Evolutionary conservation across 2,797 vertebrate species (phyloP).

Genomic region (Pelodytes ibericus): DNA sequence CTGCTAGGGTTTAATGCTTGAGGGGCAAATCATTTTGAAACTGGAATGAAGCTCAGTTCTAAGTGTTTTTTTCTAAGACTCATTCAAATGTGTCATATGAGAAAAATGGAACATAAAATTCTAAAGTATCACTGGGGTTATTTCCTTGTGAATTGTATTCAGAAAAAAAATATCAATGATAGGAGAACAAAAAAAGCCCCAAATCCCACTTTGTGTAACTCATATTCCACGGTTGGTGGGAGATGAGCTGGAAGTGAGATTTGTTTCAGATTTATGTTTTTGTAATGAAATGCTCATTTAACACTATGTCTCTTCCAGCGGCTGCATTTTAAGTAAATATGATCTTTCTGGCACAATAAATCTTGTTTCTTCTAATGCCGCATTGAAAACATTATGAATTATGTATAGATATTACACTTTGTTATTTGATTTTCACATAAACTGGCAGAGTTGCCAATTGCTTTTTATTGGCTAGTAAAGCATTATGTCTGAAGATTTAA

Average conservation of each 20-base stretch:
- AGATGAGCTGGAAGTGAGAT: conserved; percentile 9
- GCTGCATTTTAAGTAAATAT: conserved; percentile 39
- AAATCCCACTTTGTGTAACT: not conserved
- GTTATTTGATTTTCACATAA: conserved; percentile 56
- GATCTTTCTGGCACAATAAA: conserved; percentile 40
- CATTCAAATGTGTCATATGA: too few relatives aligned
- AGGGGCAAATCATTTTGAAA: too few relatives aligned
- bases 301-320: conserved; percentile 20
- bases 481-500: conserved; percentile 39
- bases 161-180: not conserved
- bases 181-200: not conserved
- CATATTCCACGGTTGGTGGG: not conserved
- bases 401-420: conserved; percentile 54
- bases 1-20: too few relatives aligned
- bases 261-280: conserved; percentile 4
- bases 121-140: too few relatives aligned
- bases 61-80: too few relatives aligned
- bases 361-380: conserved; percentile 45
- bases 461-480: conserved; percentile 48
- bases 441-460: conserved; percentile 44
- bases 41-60: too few relatives aligned
- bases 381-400: conserved; percentile 48
- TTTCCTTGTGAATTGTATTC: not conserved
- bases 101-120: too few relatives aligned
- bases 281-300: conserved; percentile 31